A percentile compares a stretch with the other conserved stretches of the same genome.
These are phyloP conservation scores for Neofelis nebulosa DNA, from an alignment of 2,113 vertebrate species.

Conservation along the genomic window DNA sequence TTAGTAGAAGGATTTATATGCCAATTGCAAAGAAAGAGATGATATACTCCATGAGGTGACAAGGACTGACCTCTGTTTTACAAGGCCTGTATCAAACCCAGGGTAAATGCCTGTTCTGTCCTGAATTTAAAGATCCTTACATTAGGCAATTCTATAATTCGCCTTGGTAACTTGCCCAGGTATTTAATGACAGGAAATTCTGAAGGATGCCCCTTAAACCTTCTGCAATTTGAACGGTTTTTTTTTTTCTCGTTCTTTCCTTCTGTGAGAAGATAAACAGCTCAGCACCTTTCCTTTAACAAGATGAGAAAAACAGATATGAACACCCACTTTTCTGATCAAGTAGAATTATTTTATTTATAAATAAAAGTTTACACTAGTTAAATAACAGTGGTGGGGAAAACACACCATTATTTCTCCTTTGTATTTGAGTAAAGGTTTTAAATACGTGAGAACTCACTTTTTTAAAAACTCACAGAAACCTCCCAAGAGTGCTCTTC, in stretches of 20 bases:
- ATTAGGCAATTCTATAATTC: neutral
- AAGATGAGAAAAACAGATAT: neutral
- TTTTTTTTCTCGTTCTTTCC: neutral
- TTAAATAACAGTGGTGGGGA: neutral
- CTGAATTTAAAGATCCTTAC: neutral
- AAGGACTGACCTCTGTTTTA: neutral
- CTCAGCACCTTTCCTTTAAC: neutral
- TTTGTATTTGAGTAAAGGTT: neutral
- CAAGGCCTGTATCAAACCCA: neutral
- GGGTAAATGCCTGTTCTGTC: neutral
- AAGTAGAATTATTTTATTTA: slow-evolving; percentile 16
- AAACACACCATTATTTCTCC: neutral
- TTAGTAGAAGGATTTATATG: neutral
- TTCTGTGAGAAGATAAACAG: neutral
- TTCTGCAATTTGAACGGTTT: neutral
- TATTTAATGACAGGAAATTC: neutral
- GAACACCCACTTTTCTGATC: neutral
- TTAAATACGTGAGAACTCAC: neutral
- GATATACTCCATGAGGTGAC: neutral
- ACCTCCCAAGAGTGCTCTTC: neutral
- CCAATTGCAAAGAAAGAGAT: neutral
- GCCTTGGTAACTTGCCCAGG: neutral
- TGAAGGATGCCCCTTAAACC: neutral
- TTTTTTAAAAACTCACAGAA: neutral
- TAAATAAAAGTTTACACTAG: neutral